Evolutionary conservation across 2,797 vertebrate genomes (phyloP), one percentile per base, ranked within the genome.

Genomic region (Gymnothorax reevesii): DNA sequence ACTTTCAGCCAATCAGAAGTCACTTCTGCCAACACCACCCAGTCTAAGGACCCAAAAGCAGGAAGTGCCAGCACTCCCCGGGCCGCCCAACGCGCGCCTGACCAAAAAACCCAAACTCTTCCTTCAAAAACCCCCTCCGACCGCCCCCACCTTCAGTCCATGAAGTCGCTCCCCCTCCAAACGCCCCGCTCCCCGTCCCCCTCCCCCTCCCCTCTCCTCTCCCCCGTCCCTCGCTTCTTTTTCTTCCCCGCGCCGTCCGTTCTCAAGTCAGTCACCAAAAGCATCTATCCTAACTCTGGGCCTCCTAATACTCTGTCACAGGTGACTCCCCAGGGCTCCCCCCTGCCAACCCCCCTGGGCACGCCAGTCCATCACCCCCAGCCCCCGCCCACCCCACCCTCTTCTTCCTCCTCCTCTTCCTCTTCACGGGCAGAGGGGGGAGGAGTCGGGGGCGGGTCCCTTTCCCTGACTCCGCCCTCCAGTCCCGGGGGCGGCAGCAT

Each of bases 41-140:
- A 94, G 87, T 90, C 95, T 92, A 96, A 95, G 95, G 95, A 96
- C 86, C 90, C 94, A 88, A 96, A 95, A 93, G 55, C 94, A 86
- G 95, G 94, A 91, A 94, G 90, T 85, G 86, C 89, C 88, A 88
- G 90, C 91, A 86, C 92, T 88, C 88, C 95, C 84, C 92, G 95
- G 88, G 94, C 88, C 0, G 80, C 90, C 89, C 95, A 94, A 83
- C 93, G 91, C 0, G n/a, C 64, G 59, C 94, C 88, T 57, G 93
- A 97, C 93, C 93, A 94, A 88, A 98, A 98, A 96, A 98, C 97
- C 83, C 97, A 98, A 95, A 98, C 97, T 86, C 94, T 98, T 90
- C 97, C 96, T 86, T 93, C 97, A 90, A 97, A 97, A 91, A 94
- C 94, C 89, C 96, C 94, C n/a, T 90, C 95, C 33, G 97, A 97